Base-by-base conservation (phyloP, 2,797 vertebrate species). In the Spea hammondii region DNA sequence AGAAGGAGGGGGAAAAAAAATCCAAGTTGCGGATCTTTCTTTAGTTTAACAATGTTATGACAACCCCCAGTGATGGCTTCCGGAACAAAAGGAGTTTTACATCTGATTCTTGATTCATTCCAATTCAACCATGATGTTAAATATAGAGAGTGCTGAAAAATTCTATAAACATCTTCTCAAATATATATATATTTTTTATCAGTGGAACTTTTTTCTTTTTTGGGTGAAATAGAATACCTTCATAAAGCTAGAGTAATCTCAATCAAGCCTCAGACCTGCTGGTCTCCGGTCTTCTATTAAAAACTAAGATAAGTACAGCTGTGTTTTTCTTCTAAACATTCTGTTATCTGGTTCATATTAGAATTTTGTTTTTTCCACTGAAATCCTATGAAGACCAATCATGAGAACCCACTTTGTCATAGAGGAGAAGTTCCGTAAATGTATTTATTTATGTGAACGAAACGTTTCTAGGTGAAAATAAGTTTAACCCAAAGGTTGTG, bases 271-370 rank as follows among this genome's bases (percentile, higher is more conserved):
- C 85, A 85, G 72, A 83, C 85, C 81, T 62, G 50, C 72, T 65
- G 55, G 77, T 86, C 79, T 84, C 10, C 49, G 80, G 78, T 85
- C 80, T 78, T 62, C 83, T 82, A 79, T 73, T 86, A 85, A 84
- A 78, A 84, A 85, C 74, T 77, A 85, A 85, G 86, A 88, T 86
- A 87, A 85, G 84, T 84, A 57, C 75, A 88, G 83, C 87, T 87
- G 85, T 81, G 80, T 84, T 86, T 84, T 85, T 86, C 83, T 82
- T 84, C 83, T 86, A 85, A 88, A 86, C 79, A 84, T 85, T 88
- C 86, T 76, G 48, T 80, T 86, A 85, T 88, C 87, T 83, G 80
- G 50, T 76, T 87, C 86, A 86, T 88, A 87, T 87, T 88, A 77
- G 86, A 83, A 82, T 51, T 32, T 78, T 0, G 13, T 48, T 83